Evolutionary conservation across 2,113 vertebrate species (phyloP), one percentile per base, ranked within the genome.

Genomic region (Bothrops jararaca): DNA sequence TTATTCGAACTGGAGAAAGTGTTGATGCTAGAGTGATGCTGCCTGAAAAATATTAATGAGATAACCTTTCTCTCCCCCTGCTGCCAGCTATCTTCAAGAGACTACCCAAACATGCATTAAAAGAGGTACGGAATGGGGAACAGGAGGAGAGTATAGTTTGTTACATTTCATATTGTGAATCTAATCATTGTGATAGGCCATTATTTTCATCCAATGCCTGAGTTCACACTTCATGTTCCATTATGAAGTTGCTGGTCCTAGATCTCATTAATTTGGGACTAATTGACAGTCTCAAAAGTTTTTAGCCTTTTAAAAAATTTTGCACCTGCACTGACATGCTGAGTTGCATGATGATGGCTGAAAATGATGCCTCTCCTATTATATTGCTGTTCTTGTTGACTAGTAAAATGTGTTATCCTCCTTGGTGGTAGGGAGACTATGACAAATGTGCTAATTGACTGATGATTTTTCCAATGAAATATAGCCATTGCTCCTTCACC

Each of bases 31-130:
- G 86, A 89, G 86, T 80, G 86, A 80, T 88, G 50, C 34, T 74
- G 91, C 86, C 86, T 92, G 91, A 29, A 52, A 92, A 89, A 80
- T 92, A 89, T 92, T 89, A 89, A 92, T 54, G 56, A 69, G 45
- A 50, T 22, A 34, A 18, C 45, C 39, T n/a, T 22, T 45, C 34
- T 74, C 12, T 39, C 10, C 34, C 34, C 12, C 22, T 13, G 4
- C 1, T 12, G 5, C 13, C 85, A 42, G 12, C 4, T 52, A 23
- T 6, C 52, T 45, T 64, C 15, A 20, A 88, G 69, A 12, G 7
- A 54, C 34, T 9, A 54, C 12, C 23, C 24, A 7, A 60, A 91
- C 50, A 26, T 54, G 26, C 74, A 86, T 11, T 23, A 6, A 58
- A 60, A 48, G n/a, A 34, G 69, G 15, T 80, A 3, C 1, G 13